Conservation (phyloP, 2,888 invertebrate species). For the Archips xylosteana region DNA sequence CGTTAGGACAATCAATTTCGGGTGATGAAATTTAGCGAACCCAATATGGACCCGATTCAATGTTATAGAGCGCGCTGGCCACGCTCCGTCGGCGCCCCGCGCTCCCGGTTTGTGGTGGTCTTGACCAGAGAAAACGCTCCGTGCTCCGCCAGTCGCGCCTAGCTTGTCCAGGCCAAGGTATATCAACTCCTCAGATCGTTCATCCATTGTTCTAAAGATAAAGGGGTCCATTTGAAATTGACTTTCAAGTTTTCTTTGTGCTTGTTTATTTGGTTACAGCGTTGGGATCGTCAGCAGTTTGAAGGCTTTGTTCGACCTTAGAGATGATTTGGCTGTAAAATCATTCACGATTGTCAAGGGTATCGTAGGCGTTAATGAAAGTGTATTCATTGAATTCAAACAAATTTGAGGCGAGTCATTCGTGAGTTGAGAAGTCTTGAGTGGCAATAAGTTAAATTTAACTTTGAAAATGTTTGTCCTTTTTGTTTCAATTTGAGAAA, state of each 20-base stretch:
- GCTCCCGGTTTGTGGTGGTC: too few relatives aligned
- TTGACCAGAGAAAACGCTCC: too few relatives aligned
- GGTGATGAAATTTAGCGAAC: too few relatives aligned
- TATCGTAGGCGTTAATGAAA: background rate
- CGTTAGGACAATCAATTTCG: too few relatives aligned
- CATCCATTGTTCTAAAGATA: background rate
- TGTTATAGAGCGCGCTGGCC: too few relatives aligned
- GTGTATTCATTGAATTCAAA: background rate
- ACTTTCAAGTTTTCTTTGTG: slow-evolving; percentile 27
- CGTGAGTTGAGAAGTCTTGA: background rate
- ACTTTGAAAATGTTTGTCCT: background rate
- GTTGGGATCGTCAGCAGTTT: background rate
- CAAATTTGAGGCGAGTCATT: background rate
- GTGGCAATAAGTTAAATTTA: background rate
- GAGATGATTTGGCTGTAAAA: background rate
- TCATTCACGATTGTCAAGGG: background rate
- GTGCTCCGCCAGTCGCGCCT: too few relatives aligned
- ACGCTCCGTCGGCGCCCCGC: too few relatives aligned
- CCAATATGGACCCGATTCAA: too few relatives aligned
- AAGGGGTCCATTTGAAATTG: background rate
- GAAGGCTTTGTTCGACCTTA: background rate
- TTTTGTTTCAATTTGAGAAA: too few relatives aligned
- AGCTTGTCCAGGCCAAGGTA: background rate
- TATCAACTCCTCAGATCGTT: background rate
- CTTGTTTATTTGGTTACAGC: slow-evolving; percentile 5